Evolutionary conservation across 92 coral and sea anemone genomes (phyloP).

Genomic region (Muricea muricata): DNA sequence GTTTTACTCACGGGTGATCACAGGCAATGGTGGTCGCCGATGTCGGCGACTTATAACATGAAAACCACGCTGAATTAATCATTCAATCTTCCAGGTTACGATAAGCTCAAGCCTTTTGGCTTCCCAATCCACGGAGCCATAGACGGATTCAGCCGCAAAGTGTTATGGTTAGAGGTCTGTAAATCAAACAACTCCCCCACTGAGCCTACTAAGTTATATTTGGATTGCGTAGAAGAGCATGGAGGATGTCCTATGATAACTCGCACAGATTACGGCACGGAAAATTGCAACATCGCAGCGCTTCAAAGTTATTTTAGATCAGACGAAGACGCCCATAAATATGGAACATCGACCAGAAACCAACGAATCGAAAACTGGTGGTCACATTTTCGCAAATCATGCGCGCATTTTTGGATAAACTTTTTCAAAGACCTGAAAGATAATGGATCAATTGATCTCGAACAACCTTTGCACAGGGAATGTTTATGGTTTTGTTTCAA

Average conservation of each 20-base stretch:
- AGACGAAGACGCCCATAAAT: background rate
- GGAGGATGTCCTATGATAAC: background rate
- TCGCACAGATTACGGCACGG: background rate
- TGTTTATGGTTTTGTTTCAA: constrained; percentile 4
- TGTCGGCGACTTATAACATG: no score
- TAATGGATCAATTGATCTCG: background rate
- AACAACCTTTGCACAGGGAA: constrained; percentile 4
- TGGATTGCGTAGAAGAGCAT: constrained; percentile 2
- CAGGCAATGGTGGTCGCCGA: no score
- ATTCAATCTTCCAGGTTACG: background rate
- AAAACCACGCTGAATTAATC: background rate
- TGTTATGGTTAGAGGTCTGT: background rate
- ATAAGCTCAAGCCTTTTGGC: no score
- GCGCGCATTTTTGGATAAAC: constrained; percentile 8
- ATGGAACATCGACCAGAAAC: background rate
- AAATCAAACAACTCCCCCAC: background rate
- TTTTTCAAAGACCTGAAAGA: background rate
- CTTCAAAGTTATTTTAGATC: constrained; percentile 3
- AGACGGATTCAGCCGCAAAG: no score
- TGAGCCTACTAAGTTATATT: background rate
- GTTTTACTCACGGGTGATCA: no score
- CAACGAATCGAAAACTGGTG: no score
- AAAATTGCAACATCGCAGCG: background rate
- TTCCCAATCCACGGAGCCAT: no score
- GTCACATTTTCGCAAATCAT: constrained; percentile 5